Base-by-base conservation (phyloP, 2,888 invertebrate species). In the Subacronicta megacephala region DNA sequence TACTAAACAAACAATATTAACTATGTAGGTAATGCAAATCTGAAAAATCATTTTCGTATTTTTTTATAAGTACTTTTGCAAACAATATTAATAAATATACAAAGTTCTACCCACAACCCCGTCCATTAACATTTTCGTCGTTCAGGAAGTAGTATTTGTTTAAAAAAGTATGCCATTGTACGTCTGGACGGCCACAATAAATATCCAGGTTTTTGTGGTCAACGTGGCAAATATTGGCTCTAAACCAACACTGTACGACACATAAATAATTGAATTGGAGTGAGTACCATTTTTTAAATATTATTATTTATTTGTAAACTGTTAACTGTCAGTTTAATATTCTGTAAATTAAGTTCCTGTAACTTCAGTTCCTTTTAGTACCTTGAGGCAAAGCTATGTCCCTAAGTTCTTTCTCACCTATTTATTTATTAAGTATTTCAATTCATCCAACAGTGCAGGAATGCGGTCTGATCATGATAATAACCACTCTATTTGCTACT, bases 141-240 rank as follows among this genome's bases (percentile, higher is more conserved):
- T 47, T 65, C 36, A 37, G 38, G 51, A 69, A 57, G 38, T 54
- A 15, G 16, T 35, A 56, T 56, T 42, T 15, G 40, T 18, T 26
- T 9, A 38, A 60, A 42, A n/a, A 51, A 46, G 37, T 57, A 58
- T 18, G 31, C 45, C 31, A 47, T 29, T 50, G 43, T 57, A 64
- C 54, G 64, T 71, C 62, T 53, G 41, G 50, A 63, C 26, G 33
- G 46, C 52, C 49, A 60, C 56, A 57, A 72, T 80, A 75, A 75
- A 77, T 75, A 60, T 61, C 18, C 47, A 53, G 51, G 31, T 64
- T 69, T 75, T 53, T 61, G 62, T 65, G 69, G 69, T 62, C 47
- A 73, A 69, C 63, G 68, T 79, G 78, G 77, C 72, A 76, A 65
- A 57, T 72, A 12, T 81, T 89, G 86, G 88, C 87, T 43, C 56